A percentile compares a stretch with the other conserved stretches of the same genome.
Conservation (phyloP, 2,888 invertebrate species). For the Cotesia congregata region DNA sequence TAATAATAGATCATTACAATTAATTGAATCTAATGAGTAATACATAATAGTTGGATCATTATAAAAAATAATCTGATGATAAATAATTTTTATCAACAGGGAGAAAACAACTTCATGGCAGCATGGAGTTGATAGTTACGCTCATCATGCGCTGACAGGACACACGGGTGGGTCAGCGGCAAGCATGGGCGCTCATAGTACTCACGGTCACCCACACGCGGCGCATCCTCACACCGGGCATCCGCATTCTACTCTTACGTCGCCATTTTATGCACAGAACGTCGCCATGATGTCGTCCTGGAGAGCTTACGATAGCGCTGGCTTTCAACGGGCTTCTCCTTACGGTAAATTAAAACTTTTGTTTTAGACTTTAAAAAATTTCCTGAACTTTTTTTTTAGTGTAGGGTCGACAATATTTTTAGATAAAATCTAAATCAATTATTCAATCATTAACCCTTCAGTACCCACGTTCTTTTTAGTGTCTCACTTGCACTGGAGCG, state of each 20-base stretch:
- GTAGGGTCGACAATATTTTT: too few species aligned
- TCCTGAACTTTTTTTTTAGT: too few species aligned
- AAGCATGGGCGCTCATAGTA: conserved; percentile 64
- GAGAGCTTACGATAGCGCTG: conserved; percentile 81
- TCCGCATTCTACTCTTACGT: conserved; percentile 72
- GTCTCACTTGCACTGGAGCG: too few species aligned
- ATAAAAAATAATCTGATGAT: not conserved
- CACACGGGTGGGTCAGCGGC: conserved; percentile 64
- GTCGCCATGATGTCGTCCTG: conserved; percentile 85
- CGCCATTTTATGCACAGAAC: conserved; percentile 85
- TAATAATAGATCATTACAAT: too few species aligned
- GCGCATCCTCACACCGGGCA: conserved; percentile 72
- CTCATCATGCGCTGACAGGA: conserved; percentile 66
- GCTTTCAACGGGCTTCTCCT: conserved; percentile 86
- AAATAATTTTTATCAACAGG: conserved; percentile 50
- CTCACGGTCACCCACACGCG: conserved; percentile 61
- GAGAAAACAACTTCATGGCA: conserved; percentile 69
- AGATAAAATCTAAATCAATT: too few species aligned
- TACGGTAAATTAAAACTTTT: conserved; percentile 74
- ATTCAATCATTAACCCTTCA: too few species aligned
- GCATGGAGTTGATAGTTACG: conserved; percentile 67
- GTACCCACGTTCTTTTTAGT: too few species aligned
- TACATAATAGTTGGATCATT: too few species aligned
- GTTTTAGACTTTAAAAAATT: not conserved
- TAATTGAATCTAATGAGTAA: too few species aligned